phyloP scores from a whole-genome alignment of 2,888 invertebrate species.

The Plutella xylostella region DNA sequence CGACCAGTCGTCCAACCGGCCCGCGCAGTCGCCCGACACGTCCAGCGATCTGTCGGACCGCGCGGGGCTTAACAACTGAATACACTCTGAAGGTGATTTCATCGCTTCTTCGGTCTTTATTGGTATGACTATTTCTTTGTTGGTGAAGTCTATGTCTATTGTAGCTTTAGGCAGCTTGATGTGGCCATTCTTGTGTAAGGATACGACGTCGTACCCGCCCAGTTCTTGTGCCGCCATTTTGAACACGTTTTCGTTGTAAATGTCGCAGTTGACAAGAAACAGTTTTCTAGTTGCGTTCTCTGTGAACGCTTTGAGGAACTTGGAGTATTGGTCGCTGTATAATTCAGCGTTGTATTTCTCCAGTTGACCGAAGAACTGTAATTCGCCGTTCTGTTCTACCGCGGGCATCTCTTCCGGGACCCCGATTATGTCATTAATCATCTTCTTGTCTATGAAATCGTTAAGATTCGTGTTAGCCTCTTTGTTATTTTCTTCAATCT shows the following conservation, averaged over 20 bases:
- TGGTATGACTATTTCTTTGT: slow-evolving; percentile 40
- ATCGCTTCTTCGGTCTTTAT: slow-evolving; percentile 19
- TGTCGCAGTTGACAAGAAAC: slow-evolving; percentile 48
- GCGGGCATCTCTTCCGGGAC: slow-evolving; percentile 22
- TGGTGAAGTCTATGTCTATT: slow-evolving; percentile 39
- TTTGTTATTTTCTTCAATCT: slow-evolving; percentile 26
- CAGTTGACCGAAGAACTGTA: slow-evolving; percentile 45
- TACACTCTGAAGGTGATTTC: neutral
- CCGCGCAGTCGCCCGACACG: slow-evolving; percentile 51
- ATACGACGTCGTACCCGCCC: slow-evolving; percentile 44
- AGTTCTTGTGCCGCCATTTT: slow-evolving; percentile 36
- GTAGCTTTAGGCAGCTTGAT: slow-evolving; percentile 33
- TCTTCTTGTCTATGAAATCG: slow-evolving; percentile 4
- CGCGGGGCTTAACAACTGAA: slow-evolving; percentile 43
- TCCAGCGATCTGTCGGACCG: slow-evolving; percentile 62
- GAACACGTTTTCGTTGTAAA: slow-evolving; percentile 45
- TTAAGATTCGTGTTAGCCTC: slow-evolving; percentile 9
- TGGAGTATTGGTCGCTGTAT: slow-evolving; percentile 36
- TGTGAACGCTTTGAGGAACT: slow-evolving; percentile 34
- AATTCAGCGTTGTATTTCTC: slow-evolving; percentile 47
- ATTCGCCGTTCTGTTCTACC: slow-evolving; percentile 7
- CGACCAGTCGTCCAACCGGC: slow-evolving; percentile 49
- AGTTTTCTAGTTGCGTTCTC: slow-evolving; percentile 30
- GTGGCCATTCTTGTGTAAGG: slow-evolving; percentile 49
- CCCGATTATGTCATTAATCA: slow-evolving; percentile 11